phyloP scores from a whole-genome alignment of 2,113 vertebrate species.

The Rhabdomys dilectus region DNA sequence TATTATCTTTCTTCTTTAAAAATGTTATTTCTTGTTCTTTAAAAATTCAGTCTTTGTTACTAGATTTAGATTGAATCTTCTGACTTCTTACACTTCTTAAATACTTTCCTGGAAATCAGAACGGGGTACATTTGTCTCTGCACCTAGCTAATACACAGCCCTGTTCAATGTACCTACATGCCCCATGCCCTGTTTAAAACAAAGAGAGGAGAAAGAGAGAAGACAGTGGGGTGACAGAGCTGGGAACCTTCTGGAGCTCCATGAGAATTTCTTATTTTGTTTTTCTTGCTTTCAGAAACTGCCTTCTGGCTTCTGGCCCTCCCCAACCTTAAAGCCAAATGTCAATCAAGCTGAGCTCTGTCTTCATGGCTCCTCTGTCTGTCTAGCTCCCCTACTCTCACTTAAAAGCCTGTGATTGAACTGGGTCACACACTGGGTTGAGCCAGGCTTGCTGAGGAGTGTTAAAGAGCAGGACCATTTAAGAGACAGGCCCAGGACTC shows the following conservation, averaged over 20 bases:
- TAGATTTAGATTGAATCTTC: background rate
- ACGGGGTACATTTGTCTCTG: background rate
- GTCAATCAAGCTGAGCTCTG: background rate
- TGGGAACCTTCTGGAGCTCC: background rate
- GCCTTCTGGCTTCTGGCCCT: background rate
- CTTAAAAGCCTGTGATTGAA: background rate
- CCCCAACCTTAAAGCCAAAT: background rate
- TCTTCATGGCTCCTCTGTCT: background rate
- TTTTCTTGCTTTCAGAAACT: background rate
- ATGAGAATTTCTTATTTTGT: background rate
- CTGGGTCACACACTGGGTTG: fast-evolving
- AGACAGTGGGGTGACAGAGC: background rate
- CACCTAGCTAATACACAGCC: background rate
- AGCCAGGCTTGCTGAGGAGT: background rate
- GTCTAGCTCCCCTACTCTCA: background rate
- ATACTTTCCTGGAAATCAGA: constrained; percentile 49
- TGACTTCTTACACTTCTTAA: constrained; percentile 4
- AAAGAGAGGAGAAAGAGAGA: background rate
- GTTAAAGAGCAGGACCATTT: background rate
- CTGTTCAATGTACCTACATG: background rate
- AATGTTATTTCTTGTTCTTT: background rate
- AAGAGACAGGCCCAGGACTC: background rate
- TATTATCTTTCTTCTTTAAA: constrained; percentile 24
- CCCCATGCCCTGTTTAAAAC: background rate
- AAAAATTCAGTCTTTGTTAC: constrained; percentile 36